Evolutionary conservation across 1,140 invertebrate genomes (phyloP), one percentile per base, ranked within the genome.

Genomic region (Zaprionus tsacasi): DNA sequence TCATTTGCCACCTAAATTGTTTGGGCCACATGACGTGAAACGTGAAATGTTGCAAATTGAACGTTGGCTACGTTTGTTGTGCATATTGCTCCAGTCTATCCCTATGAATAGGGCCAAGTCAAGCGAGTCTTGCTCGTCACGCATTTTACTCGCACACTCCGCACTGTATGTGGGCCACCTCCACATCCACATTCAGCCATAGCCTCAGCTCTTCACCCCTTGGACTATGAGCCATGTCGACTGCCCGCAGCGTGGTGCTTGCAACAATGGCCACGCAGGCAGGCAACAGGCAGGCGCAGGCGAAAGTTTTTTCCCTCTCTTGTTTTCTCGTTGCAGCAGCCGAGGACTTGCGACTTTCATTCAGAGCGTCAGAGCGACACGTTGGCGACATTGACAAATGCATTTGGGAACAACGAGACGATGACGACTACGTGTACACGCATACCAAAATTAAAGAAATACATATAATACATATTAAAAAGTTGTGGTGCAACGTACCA

Each of bases 1-100:
- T 86, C 82, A 86, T 86, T 88, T 79, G 79, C 70, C 76, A 64
- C 74, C 82, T 88, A 88, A 88, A 82, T 88, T 86, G 87, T 86
- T 86, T 76, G 17, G 45, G 45, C 45, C 45, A 50, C 45, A 81
- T 74, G 83, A 21, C 21, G 21, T 21, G 21, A 21, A 77, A 87
- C 82, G 82, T 86, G 77, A 79, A 83, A 65, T 76, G 76, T 68
- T 76, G 81, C 79, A 82, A 87, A 86, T 87, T 82, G 78, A 69
- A 69, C 71, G 63, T 65, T 56, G 25, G 6, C 33, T 67, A 67
- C 27, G 27, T 30, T 30, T 30, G 1, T 30, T 30, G 27, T 6
- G 4, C 6, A 6, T 30, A 30, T 30, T 77, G 69, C 33, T 58
- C 66, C 74, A 69, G 66, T 69, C 45, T 50, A 25, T 50, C 45